Evolutionary conservation across 2,888 invertebrate genomes (phyloP), one percentile per base, ranked within the genome.

Genomic region (Cantharis nigra): DNA sequence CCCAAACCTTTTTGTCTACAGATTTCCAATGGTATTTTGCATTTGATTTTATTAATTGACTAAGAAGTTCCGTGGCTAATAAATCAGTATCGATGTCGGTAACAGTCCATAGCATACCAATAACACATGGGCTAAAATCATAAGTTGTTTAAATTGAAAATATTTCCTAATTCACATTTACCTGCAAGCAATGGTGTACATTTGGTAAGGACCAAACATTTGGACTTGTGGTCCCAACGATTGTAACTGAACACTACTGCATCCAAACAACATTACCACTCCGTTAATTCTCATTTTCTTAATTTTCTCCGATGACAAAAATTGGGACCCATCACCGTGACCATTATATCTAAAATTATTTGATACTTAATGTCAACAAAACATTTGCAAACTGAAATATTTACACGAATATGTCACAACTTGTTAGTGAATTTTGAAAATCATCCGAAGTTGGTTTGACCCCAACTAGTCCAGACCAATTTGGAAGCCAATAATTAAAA

Each of bases 231-330:
- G 86, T 1, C 90, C 90, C 70, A 87, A 81, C 28, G 88, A 86
- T 67, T 83, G 83, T 69, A 90, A 84, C 76, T 87, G 86, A 20
- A 89, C 89, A 74, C 91, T 91, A 76, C 89, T 88, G 83, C 94
- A 94, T 11, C 94, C 94, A 88, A 94, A 93, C 11, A 94, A 88
- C 69, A 94, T 87, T 11, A 92, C 91, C 13, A 92, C 90, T 3
- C 92, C 90, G 69, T 90, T 89, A 67, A 92, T 90, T 69, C 89
- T 85, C 65, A 91, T 85, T 81, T 90, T 89, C 82, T 91, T 90
- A 69, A 94, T 88, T 79, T 90, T 87, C 63, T 91, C 90, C 23
- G 90, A 89, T 14, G 90, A 88, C 70, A 93, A 87, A 83, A 91
- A 92, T 83, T 92, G 91, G 64, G 90, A 87, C 0, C 94, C 94